Percentiles rank a stretch among this genome's conserved stretches.
These are phyloP conservation scores for Caenorhabditis afra DNA, from an alignment of 2,888 invertebrate genomes.

Conservation along the genomic window DNA sequence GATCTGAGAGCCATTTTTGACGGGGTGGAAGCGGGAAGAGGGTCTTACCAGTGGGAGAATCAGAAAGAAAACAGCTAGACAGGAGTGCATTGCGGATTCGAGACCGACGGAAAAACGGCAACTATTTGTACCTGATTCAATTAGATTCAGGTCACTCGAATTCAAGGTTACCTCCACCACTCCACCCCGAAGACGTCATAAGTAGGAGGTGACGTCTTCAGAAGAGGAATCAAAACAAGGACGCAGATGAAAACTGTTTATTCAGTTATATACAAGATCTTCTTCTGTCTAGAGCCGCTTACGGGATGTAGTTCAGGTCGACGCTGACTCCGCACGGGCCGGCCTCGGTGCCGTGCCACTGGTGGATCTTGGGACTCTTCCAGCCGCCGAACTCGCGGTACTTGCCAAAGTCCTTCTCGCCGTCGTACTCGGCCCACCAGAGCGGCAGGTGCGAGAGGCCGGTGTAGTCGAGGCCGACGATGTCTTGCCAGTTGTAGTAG, in stretches of 20 bases:
- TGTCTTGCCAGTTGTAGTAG: conserved; percentile 69
- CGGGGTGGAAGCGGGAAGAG: background rate
- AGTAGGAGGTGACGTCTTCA: conserved; percentile 14
- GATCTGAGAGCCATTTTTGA: background rate
- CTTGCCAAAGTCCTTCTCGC: conserved; percentile 52
- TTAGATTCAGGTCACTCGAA: conserved; percentile 38
- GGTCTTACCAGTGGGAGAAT: background rate
- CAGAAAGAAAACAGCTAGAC: too few species aligned
- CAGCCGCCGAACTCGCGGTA: conserved; percentile 63
- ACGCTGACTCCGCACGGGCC: conserved; percentile 68
- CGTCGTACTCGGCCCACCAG: conserved; percentile 72
- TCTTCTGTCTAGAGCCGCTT: background rate
- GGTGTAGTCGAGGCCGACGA: conserved; percentile 69
- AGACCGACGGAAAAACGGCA: background rate
- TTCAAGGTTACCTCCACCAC: conserved; percentile 44
- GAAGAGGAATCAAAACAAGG: background rate
- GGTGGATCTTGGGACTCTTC: conserved; percentile 64
- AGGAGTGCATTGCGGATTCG: background rate
- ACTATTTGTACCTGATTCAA: conserved; percentile 39
- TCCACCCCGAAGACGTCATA: too few species aligned
- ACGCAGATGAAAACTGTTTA: background rate
- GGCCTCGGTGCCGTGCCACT: conserved; percentile 61
- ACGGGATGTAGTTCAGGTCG: conserved; percentile 39
- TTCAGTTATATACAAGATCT: background rate
- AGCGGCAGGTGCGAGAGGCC: conserved; percentile 58